These are phyloP conservation scores for Marmota monax DNA, from an alignment of 2,113 vertebrate species.

Conservation along the genomic window DNA sequence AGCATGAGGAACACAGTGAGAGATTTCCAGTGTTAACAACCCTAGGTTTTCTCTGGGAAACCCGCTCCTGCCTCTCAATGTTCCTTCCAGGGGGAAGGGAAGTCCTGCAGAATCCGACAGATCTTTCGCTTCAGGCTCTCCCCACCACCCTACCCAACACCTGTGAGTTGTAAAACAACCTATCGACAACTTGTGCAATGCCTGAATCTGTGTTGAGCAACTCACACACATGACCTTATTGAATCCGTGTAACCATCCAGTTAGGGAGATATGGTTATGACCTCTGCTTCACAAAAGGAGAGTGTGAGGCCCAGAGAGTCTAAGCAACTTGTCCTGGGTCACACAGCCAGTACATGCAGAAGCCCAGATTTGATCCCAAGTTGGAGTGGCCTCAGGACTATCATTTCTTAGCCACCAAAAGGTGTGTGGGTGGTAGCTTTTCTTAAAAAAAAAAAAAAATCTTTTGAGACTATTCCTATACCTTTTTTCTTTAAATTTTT, in stretches of 20 bases:
- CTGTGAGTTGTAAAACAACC: not conserved
- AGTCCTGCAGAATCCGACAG: not conserved
- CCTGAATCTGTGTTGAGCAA: not conserved
- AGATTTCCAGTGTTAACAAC: not conserved
- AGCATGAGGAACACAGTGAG: not conserved
- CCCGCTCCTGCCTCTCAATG: accelerated
- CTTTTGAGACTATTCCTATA: not conserved
- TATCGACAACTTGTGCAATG: not conserved
- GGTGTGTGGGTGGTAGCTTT: not conserved
- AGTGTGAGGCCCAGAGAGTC: not conserved
- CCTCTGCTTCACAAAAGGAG: not conserved
- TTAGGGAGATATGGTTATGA: not conserved
- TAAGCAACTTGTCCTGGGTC: not conserved
- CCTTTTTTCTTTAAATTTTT: not conserved
- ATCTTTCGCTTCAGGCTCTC: not conserved
- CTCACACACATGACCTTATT: not conserved
- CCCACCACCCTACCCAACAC: too few species aligned
- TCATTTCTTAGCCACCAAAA: not conserved
- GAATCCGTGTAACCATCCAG: not conserved
- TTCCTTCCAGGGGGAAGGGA: not conserved
- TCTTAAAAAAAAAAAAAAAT: not conserved
- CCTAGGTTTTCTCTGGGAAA: not conserved
- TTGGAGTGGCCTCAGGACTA: not conserved
- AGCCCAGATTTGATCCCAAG: not conserved
- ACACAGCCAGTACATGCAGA: not conserved